These are phyloP conservation scores for Anolis carolinensis DNA, from an alignment of 2,113 vertebrate species.

Conservation along the genomic window DNA sequence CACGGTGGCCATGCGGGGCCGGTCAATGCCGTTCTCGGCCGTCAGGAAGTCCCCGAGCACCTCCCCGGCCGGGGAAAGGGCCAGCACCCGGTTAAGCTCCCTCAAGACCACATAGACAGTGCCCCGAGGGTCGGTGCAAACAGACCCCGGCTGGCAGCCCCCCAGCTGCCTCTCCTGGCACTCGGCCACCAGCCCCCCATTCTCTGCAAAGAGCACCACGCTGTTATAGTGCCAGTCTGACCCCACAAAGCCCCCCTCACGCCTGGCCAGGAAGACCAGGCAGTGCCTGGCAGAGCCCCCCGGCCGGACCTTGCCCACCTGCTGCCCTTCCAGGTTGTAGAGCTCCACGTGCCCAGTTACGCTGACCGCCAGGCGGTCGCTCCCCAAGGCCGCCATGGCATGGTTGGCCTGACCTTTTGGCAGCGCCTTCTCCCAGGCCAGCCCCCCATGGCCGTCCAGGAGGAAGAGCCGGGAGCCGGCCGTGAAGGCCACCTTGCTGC, in stretches of 20 bases:
- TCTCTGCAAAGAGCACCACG: constrained; percentile 48
- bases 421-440: constrained; percentile 61
- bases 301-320: constrained; percentile 55
- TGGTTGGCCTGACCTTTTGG: constrained; percentile 60
- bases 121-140: constrained; percentile 61
- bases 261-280: constrained; percentile 58
- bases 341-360: constrained; percentile 59
- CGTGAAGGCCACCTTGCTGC: constrained; percentile 42
- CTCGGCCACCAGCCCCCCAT: constrained; percentile 57
- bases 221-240: constrained; percentile 63
- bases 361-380: constrained; percentile 46
- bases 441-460: no score
- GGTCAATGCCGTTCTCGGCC: constrained; percentile 57
- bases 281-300: constrained; percentile 46
- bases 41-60: constrained; percentile 61
- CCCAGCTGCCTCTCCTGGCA: constrained; percentile 43
- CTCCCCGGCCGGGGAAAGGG: constrained; percentile 46
- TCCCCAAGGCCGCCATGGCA: background rate
- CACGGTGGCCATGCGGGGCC: constrained; percentile 62
- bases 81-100: constrained; percentile 63
- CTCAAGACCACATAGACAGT: constrained; percentile 61
- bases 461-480: constrained; percentile 45
- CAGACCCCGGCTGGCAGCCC: constrained; percentile 54
- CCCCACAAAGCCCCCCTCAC: constrained; percentile 52
- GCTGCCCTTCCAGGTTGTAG: constrained; percentile 58